Conservation (phyloP, 2,797 vertebrate genomes). For the Oophaga sylvatica region DNA sequence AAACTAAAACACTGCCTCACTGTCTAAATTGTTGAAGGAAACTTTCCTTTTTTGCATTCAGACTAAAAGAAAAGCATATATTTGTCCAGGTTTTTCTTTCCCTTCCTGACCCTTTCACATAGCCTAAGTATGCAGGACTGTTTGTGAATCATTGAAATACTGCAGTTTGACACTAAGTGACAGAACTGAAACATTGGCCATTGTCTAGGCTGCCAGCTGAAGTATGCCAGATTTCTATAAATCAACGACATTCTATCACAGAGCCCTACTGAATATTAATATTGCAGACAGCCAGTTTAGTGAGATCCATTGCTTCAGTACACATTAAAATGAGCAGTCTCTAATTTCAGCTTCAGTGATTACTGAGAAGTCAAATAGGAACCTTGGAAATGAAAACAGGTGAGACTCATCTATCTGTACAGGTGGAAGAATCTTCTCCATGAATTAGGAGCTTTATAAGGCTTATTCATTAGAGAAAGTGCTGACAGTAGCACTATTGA, state of each 20-base stretch:
- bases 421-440: constrained; percentile 43
- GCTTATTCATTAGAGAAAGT: constrained; percentile 36
- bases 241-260: constrained; percentile 23
- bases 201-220: background rate
- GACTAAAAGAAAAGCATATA: background rate
- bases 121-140: constrained; percentile 13
- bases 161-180: constrained; percentile 26
- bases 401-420: background rate
- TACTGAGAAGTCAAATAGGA: constrained; percentile 43
- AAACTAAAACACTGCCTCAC: background rate
- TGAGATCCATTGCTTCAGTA: constrained; percentile 23
- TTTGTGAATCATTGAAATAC: constrained; percentile 22
- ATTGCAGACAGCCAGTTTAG: background rate
- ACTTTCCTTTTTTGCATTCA: background rate
- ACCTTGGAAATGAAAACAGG: constrained; percentile 28
- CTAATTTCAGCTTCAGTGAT: constrained; percentile 18
- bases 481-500: constrained; percentile 11
- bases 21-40: background rate
- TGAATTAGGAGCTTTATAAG: background rate
- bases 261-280: background rate
- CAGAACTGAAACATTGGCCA: constrained; percentile 38
- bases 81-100: background rate
- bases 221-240: constrained; percentile 18
- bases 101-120: constrained; percentile 13
- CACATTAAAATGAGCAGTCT: constrained; percentile 36